Base-by-base conservation (phyloP, 2,797 vertebrate species). In the Fistularia commersonii region DNA sequence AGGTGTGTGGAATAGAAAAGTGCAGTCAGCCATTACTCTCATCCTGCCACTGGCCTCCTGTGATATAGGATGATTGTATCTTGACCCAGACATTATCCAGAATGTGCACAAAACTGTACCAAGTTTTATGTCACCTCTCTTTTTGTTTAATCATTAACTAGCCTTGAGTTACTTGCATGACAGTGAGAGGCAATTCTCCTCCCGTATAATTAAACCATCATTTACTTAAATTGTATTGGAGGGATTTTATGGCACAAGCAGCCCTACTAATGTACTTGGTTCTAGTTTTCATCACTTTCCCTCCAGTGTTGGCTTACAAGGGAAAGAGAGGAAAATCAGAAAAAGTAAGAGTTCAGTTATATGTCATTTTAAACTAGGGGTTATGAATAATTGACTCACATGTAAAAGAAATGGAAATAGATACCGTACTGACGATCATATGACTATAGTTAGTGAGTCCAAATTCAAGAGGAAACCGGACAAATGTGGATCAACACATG, bases 191-290 rank as follows among this genome's bases (percentile, higher is more conserved):
- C 87, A 78, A 84, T 85, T 68, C 48, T 53, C 34, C 50, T 66
- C 50, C 57, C 68, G 57, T 80, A 66, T 86, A 88, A 87, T 86
- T 87, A 79, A 81, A 61, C 74, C 66, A 81, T 87, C 51, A 82
- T 85, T 85, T 88, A 85, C 68, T 54, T 37, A 61, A 73, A 82
- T 80, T 53, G 65, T 60, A 84, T 83, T 45, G 69, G 53, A 65
- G 41, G 31, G 43, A 41, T 72, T 84, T 80, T 79, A 83, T 80
- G 69, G 72, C 52, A 59, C 57, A 48, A 37, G 64, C 45, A 40
- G 62, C 56, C 51, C 45, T 41, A 2, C 34, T 57, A 45, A 61
- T 72, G 69, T 53, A 69, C 74, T 72, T 61, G 54, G 62, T 64
- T 53, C 37, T 48, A 49, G 11, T 48, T 51, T 73, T 51, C 41